phyloP scores from a whole-genome alignment of 2,888 invertebrate species.

The Heliconius hortense region DNA sequence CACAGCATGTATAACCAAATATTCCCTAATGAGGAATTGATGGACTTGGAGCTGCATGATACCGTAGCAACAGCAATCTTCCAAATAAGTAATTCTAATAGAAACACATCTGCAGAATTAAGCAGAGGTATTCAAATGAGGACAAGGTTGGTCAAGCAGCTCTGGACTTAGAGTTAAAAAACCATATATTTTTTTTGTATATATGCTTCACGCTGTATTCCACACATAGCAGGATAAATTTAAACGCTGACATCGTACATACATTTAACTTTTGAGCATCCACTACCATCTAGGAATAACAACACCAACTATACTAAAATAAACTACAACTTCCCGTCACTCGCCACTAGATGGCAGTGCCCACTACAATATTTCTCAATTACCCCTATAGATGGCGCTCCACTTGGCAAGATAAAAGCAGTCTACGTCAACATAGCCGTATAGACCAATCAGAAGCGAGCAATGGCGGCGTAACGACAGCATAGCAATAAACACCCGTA shows the following conservation, averaged over 20 bases:
- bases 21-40: too few relatives aligned
- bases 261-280: not conserved
- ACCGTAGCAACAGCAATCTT: too few relatives aligned
- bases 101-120: too few relatives aligned
- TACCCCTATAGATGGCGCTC: slow-evolving; percentile 24
- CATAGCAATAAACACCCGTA: slow-evolving; percentile 42
- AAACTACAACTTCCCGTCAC: not conserved
- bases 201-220: too few relatives aligned
- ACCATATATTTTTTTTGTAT: too few relatives aligned
- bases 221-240: not conserved
- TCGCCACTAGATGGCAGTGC: slow-evolving; percentile 29
- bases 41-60: too few relatives aligned
- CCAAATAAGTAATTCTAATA: too few relatives aligned
- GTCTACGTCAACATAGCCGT: slow-evolving; percentile 28
- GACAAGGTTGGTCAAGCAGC: too few relatives aligned
- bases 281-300: not conserved
- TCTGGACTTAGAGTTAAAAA: too few relatives aligned
- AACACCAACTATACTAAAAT: not conserved
- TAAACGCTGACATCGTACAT: not conserved
- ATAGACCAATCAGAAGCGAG: slow-evolving; percentile 56
- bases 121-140: too few relatives aligned
- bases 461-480: slow-evolving; percentile 35
- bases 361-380: not conserved
- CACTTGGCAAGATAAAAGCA: not conserved
- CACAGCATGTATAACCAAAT: too few relatives aligned